phyloP scores from a whole-genome alignment of 2,113 vertebrate species.

The Laticauda colubrina region DNA sequence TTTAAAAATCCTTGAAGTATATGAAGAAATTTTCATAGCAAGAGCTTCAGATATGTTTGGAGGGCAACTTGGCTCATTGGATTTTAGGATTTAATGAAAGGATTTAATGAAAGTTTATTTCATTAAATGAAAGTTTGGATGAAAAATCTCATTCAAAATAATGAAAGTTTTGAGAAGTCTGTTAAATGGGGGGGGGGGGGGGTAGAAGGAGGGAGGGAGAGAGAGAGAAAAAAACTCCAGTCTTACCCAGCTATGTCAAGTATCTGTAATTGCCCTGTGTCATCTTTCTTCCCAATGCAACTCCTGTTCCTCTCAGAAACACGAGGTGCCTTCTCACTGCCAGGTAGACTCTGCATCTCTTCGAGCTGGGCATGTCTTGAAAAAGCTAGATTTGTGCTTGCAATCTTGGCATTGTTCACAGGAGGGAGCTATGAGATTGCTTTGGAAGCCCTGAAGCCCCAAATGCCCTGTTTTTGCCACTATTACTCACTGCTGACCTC shows the following conservation, averaged over 20 bases:
- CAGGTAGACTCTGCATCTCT: background rate
- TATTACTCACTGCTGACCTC: background rate
- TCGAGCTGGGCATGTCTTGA: background rate
- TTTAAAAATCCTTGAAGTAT: background rate
- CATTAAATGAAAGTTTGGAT: too few species aligned
- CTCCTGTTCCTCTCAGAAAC: background rate
- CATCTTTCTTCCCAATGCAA: background rate
- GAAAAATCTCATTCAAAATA: too few species aligned
- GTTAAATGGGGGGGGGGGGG: background rate
- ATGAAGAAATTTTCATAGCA: background rate
- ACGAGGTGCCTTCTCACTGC: background rate
- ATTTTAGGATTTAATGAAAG: background rate
- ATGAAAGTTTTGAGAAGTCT: background rate
- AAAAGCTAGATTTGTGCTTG: background rate
- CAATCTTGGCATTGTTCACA: background rate
- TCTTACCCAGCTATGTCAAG: background rate
- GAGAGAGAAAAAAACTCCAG: background rate
- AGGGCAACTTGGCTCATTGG: background rate
- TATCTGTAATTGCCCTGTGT: background rate
- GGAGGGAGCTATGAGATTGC: slow-evolving; percentile 1
- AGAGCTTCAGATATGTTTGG: background rate
- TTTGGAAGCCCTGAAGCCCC: background rate
- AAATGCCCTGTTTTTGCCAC: background rate
- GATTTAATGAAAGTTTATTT: background rate
- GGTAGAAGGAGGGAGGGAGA: too few species aligned